These are phyloP conservation scores for Setipinna tenuifilis DNA, from an alignment of 2,797 vertebrate genomes.

Conservation along the genomic window DNA sequence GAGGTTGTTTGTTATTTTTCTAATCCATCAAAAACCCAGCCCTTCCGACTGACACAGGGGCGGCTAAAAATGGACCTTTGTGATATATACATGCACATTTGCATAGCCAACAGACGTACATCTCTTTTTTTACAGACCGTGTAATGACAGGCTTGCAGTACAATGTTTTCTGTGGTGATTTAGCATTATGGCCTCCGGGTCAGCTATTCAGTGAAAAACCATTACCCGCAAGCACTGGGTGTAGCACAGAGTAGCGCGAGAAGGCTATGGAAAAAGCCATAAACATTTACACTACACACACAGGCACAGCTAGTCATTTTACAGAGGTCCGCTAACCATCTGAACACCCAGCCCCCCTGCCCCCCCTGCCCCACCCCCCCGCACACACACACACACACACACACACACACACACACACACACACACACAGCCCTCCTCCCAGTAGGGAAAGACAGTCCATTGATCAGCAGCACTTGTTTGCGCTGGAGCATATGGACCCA, in stretches of 20 bases:
- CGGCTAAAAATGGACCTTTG: neutral
- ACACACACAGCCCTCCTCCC: too few relatives aligned
- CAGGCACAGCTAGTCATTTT: neutral
- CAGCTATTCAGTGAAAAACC: neutral
- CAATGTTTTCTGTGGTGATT: constrained; percentile 6
- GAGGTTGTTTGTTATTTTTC: neutral
- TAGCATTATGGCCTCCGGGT: neutral
- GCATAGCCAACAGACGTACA: neutral
- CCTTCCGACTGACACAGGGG: neutral
- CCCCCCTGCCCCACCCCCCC: too few relatives aligned
- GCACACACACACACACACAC: too few relatives aligned
- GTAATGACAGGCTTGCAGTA: neutral
- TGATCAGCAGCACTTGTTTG: neutral
- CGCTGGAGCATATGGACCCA: too few relatives aligned
- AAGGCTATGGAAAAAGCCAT: neutral
- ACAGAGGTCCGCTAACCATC: neutral
- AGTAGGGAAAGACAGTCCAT: neutral
- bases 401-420: too few relatives aligned
- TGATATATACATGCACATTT: neutral
- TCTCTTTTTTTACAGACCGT: neutral
- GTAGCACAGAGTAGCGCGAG: neutral
- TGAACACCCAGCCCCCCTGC: too few relatives aligned
- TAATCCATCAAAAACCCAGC: constrained; percentile 13
- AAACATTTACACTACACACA: neutral
- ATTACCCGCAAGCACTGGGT: constrained; percentile 6